Percentiles rank a stretch among this genome's conserved stretches.
These are phyloP conservation scores for Argopecten irradians DNA, from an alignment of 1,140 invertebrate genomes.

Conservation along the genomic window DNA sequence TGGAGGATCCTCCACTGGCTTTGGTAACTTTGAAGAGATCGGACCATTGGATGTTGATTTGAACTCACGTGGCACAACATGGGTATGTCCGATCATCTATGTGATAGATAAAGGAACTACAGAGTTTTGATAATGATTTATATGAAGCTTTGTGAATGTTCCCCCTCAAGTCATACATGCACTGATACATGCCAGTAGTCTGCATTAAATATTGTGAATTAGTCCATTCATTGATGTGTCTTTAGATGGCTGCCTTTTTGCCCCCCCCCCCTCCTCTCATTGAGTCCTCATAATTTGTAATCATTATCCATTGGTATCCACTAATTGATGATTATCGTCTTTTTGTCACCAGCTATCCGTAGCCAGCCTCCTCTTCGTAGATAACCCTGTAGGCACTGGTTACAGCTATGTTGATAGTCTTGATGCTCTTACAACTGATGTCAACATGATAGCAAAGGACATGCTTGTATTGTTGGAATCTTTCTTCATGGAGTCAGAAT, in stretches of 20 bases:
- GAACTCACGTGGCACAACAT: constrained; percentile 83
- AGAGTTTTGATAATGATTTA: too few relatives aligned
- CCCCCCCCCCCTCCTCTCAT: neutral
- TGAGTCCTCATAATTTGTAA: neutral
- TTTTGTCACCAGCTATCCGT: constrained; percentile 68
- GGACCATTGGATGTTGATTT: constrained; percentile 78
- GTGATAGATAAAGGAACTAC: neutral
- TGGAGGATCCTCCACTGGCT: constrained; percentile 73
- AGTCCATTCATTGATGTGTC: too few relatives aligned
- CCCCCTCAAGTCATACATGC: neutral
- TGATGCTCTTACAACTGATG: constrained; percentile 81
- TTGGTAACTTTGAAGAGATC: constrained; percentile 75
- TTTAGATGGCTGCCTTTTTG: neutral
- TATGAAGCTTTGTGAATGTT: neutral
- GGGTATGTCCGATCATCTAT: constrained; percentile 80
- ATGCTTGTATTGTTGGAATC: constrained; percentile 84
- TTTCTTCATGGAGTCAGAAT: constrained; percentile 82
- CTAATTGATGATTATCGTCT: neutral
- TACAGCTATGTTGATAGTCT: constrained; percentile 87
- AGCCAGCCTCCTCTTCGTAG: constrained; percentile 89
- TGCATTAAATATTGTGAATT: too few relatives aligned
- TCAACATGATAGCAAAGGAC: constrained; percentile 87
- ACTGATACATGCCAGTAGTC: too few relatives aligned
- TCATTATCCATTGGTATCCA: neutral
- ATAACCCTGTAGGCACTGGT: constrained; percentile 93